Percentiles rank a stretch among this genome's conserved stretches.
These are phyloP conservation scores for Atherix ibis DNA, from an alignment of 2,888 invertebrate species.

Conservation along the genomic window DNA sequence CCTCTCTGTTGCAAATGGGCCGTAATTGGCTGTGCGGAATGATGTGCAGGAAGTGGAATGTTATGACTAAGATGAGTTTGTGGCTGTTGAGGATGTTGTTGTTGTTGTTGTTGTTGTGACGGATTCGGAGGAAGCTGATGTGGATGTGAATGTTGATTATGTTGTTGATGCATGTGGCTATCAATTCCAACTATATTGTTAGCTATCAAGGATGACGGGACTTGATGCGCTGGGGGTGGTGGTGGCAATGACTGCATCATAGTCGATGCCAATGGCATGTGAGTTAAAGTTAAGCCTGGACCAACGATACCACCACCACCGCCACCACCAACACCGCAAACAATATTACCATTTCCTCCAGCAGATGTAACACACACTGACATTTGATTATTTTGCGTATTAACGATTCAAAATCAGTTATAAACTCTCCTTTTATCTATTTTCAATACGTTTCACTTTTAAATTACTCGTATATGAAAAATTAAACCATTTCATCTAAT, in stretches of 20 bases:
- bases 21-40: neutral
- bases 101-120: conserved; percentile 16
- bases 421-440: too few relatives aligned
- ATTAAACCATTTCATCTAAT: too few relatives aligned
- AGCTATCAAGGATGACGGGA: conserved; percentile 9
- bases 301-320: conserved; percentile 6
- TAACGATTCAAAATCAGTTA: too few relatives aligned
- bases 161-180: conserved; percentile 8
- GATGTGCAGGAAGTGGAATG: neutral
- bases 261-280: conserved; percentile 16
- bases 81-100: conserved; percentile 8
- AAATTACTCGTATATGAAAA: too few relatives aligned
- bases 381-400: conserved; percentile 10
- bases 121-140: conserved; percentile 14
- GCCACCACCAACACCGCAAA: conserved; percentile 9
- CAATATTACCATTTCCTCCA: conserved; percentile 7
- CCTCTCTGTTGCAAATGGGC: neutral
- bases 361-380: conserved; percentile 15
- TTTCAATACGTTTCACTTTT: too few relatives aligned
- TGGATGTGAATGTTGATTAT: conserved; percentile 5
- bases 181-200: conserved; percentile 10
- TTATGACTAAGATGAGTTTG: conserved; percentile 3
- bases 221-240: conserved; percentile 19
- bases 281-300: conserved; percentile 11
- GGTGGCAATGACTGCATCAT: conserved; percentile 31